Conservation (phyloP, 1,140 invertebrate species). For the Uloborus diversus region DNA sequence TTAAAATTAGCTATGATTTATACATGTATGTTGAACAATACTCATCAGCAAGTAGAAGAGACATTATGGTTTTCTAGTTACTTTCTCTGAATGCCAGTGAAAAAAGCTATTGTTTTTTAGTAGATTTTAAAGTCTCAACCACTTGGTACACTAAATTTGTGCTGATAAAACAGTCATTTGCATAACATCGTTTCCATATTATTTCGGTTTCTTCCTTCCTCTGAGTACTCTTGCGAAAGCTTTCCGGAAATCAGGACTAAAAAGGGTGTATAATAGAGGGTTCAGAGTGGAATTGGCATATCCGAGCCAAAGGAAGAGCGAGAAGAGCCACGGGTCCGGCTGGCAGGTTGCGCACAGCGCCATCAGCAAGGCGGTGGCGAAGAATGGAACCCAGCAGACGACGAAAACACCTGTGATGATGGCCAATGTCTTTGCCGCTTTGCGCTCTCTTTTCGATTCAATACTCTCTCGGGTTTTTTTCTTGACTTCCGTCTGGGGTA, state of each 20-base stretch:
- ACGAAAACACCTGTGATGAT: constrained; percentile 94
- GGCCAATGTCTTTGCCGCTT: constrained; percentile 91
- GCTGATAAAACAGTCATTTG: no score
- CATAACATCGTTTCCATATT: no score
- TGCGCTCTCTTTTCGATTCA: constrained; percentile 84
- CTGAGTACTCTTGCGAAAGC: constrained; percentile 46
- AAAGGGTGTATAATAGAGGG: constrained; percentile 85
- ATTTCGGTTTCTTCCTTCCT: constrained; percentile 4
- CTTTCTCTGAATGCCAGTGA: no score
- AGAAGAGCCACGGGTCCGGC: constrained; percentile 79
- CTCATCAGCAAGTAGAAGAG: no score
- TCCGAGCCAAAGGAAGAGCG: constrained; percentile 87
- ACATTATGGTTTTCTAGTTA: no score
- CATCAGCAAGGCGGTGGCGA: constrained; percentile 88
- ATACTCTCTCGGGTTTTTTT: constrained; percentile 75
- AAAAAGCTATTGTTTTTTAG: no score
- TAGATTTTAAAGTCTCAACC: no score
- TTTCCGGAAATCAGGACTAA: constrained; percentile 58
- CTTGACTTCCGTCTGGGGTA: constrained; percentile 8
- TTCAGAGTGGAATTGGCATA: constrained; percentile 92
- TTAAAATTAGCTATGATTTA: no score
- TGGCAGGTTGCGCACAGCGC: constrained; percentile 80
- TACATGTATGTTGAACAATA: no score
- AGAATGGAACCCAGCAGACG: constrained; percentile 93
- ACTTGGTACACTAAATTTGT: no score